Evolutionary conservation across 2,113 vertebrate genomes (phyloP), one percentile per base, ranked within the genome.

Genomic region (Elachura formosa): DNA sequence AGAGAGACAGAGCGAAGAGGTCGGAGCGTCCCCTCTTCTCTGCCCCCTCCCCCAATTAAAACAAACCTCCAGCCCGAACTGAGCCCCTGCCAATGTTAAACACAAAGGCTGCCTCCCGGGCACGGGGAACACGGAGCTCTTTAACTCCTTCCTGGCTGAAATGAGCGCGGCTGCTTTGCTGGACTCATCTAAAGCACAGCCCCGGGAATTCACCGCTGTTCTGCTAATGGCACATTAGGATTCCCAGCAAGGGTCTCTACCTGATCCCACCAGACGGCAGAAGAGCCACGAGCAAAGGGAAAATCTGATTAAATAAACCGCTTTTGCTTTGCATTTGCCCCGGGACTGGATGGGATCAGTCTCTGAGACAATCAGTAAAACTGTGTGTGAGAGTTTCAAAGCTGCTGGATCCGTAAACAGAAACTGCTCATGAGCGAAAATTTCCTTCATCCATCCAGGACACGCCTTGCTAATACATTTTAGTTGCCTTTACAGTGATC

Each of bases 131-230:
- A n/a, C 92, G 26, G 64, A 87, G 86, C 91, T 76, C 94, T 88
- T 97, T 98, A 98, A 98, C 98, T 91, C 8, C 95, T 98, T 97
- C 98, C 95, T 98, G 62, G 33, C 98, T 80, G 96, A 74, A 80
- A 28, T 20, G 54, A 94, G 91, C 49, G 1, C 31, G 7, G 18
- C 52, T 31, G 4, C 64, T 67, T 14, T 5, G 51, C 87, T 14
- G 84, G 54, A n/a, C 43, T 79, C 73, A 0, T 21, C 12, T 2
- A 5, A 54, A 26, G 11, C n/a, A 2, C 72, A 36, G 49, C 54
- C 41, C 23, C 33, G 25, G 67, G 56, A 80, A 31, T 7, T 9
- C 73, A 0, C 26, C 25, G 1, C 45, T 7, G 33, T 1, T 41
- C 62, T 28, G 48, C 38, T 21, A 0, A 28, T 1, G 20, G 45